Base-by-base conservation (phyloP, 1,140 invertebrate genomes). In the Xylocopa sonorina region DNA sequence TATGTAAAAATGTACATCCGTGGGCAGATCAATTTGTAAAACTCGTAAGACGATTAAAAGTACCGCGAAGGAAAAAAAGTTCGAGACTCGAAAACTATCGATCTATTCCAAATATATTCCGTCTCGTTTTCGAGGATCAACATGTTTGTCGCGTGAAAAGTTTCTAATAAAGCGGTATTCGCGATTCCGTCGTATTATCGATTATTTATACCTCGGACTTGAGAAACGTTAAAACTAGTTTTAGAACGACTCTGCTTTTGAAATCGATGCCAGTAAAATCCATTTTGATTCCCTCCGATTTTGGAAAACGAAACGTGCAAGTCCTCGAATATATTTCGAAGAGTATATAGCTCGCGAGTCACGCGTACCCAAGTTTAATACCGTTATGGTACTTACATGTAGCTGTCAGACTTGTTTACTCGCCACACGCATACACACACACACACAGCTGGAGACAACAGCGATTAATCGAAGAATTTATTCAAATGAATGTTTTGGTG, bases 321-420 rank as follows among this genome's bases (percentile, higher is more conserved):
- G 27, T 18, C 14, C 18, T 24, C 27, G 16, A 48, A 14, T 64
- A 46, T 27, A 18, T 24, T n/a, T 60, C 18, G 27, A 34, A 12
- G n/a, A 9, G 6, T 41, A 32, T 41, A 32, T 58, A 0, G 3
- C 38, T 51, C n/a, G 24, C 7, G 18, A 3, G 18, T 43, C 34
- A 29, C 21, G 18, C 27, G 32, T 48, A 55, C 29, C 32, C 5
- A n/a, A 64, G 71, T 64, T 27, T 51, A 79, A 82, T 58, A 32
- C 21, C 64, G 6, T 55, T 80, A 27, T 48, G n/a, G 68, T 75
- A 82, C 81, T 82, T 80, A 82, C 77, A 64, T 63, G 64, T 75
- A 75, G n/a, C n/a, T 46, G 16, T 80, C 69, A 80, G 80, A 80
- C 71, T 82, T 82, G 50, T 82, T n/a, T 72, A 69, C 32, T 82